Conservation (phyloP, 2,888 invertebrate species). For the Colostygia pectinataria region DNA sequence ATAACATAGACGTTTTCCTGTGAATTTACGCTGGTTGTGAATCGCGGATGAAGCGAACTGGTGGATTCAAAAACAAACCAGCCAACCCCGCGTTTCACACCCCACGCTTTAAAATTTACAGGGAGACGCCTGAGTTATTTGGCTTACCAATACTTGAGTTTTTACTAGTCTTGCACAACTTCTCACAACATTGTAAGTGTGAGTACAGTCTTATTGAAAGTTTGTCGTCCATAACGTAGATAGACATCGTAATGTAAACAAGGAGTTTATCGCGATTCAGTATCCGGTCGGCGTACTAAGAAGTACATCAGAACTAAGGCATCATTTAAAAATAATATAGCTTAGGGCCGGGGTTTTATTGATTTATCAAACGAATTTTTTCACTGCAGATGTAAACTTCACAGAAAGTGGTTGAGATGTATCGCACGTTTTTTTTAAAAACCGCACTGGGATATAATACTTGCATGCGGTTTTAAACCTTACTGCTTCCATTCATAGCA, state of each 20-base stretch:
- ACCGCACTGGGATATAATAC: constrained; percentile 27
- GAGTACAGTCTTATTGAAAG: constrained; percentile 48
- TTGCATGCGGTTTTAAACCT: constrained; percentile 19
- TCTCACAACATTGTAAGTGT: constrained; percentile 34
- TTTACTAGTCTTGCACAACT: too few relatives aligned
- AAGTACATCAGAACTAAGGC: constrained; percentile 49
- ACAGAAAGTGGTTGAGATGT: constrained; percentile 50
- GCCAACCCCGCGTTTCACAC: too few relatives aligned
- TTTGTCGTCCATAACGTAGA: constrained; percentile 46
- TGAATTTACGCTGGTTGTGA: too few relatives aligned
- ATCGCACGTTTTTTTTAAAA: constrained; percentile 47
- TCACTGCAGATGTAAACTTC: constrained; percentile 51
- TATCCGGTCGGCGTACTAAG: constrained; percentile 61
- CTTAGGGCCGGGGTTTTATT: constrained; percentile 36
- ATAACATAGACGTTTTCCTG: too few relatives aligned
- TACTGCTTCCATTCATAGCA: constrained; percentile 13
- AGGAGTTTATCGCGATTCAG: constrained; percentile 56
- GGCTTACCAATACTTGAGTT: too few relatives aligned
- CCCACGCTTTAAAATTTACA: too few relatives aligned
- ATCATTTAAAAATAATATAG: constrained; percentile 41
- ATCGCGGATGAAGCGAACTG: too few relatives aligned
- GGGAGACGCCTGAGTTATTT: too few relatives aligned
- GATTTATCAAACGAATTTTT: constrained; percentile 50
- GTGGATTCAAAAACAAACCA: too few relatives aligned
- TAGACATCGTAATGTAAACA: constrained; percentile 61